Evolutionary conservation across 2,797 vertebrate species (phyloP).

Genomic region (Mionectes olivaceus): DNA sequence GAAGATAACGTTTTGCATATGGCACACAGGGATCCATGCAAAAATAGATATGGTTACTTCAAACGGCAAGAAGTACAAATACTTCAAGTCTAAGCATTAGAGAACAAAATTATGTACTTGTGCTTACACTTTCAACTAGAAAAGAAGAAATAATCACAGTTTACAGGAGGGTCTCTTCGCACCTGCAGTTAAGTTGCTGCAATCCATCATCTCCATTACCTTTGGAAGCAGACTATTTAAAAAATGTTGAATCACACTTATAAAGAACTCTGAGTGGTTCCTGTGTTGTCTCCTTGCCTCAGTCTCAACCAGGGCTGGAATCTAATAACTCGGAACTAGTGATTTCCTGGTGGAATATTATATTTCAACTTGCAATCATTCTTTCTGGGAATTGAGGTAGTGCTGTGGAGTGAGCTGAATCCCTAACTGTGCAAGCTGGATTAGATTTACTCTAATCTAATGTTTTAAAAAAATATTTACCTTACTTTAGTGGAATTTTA

Average conservation of each 20-base stretch:
- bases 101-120: background rate
- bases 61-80: background rate
- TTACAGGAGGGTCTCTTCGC: background rate
- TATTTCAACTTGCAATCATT: slow-evolving; percentile 57
- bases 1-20: background rate
- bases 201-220: slow-evolving; percentile 7
- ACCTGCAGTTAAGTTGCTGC: slow-evolving; percentile 31
- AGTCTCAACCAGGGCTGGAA: slow-evolving; percentile 55
- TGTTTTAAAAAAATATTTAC: slow-evolving; percentile 65
- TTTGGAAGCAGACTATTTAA: slow-evolving; percentile 14
- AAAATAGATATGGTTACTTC: background rate
- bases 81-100: background rate
- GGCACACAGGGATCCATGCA: background rate
- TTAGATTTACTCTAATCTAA: slow-evolving; percentile 51
- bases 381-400: slow-evolving; percentile 57
- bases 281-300: slow-evolving; percentile 41
- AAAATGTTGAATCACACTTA: slow-evolving; percentile 24
- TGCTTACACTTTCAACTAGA: background rate
- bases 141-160: slow-evolving; percentile 3
- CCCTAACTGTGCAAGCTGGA: slow-evolving; percentile 8
- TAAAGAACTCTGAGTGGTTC: background rate
- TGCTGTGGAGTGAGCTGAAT: background rate
- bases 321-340: slow-evolving; percentile 65
- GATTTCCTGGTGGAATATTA: slow-evolving; percentile 67
- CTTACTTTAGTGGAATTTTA: slow-evolving; percentile 59